These are phyloP conservation scores for Agriopis marginaria DNA, from an alignment of 2,888 invertebrate genomes.

Conservation along the genomic window DNA sequence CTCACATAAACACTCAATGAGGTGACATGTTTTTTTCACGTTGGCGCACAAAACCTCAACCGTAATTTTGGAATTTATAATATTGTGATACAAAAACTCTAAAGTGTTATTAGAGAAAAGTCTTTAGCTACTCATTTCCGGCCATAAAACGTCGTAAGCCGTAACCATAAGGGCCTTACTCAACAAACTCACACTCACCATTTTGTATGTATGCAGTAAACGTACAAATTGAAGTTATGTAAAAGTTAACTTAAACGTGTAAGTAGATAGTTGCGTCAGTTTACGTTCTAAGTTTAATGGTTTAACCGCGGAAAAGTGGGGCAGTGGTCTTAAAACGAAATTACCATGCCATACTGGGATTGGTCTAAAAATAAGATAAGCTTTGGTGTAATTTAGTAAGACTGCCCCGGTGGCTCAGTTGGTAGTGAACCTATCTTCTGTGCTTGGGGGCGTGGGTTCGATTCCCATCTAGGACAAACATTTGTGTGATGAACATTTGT, in stretches of 20 bases:
- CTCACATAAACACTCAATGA: too few relatives aligned
- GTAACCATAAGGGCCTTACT: constrained; percentile 12
- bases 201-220: constrained; percentile 19
- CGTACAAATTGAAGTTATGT: constrained; percentile 15
- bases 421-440: too few relatives aligned
- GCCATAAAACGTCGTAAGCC: constrained; percentile 1
- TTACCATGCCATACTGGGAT: constrained; percentile 1
- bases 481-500: too few relatives aligned
- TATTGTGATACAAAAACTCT: neutral
- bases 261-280: constrained; percentile 10
- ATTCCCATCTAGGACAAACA: too few relatives aligned
- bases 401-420: too few relatives aligned
- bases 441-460: too few relatives aligned
- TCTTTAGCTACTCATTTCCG: constrained; percentile 4
- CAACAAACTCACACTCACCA: constrained; percentile 5
- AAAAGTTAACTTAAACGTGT: constrained; percentile 13
- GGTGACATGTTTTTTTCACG: too few relatives aligned
- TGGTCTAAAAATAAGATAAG: neutral
- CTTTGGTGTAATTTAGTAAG: neutral
- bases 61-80: too few relatives aligned
- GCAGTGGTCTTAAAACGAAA: constrained; percentile 16
- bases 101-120: constrained; percentile 1
- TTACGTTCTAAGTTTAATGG: constrained; percentile 11
- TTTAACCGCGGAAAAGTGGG: constrained; percentile 15
- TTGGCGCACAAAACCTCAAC: too few relatives aligned